Evolutionary conservation across 2,888 invertebrate species (phyloP).

Genomic region (Drosophila pseudotalamancana): DNA sequence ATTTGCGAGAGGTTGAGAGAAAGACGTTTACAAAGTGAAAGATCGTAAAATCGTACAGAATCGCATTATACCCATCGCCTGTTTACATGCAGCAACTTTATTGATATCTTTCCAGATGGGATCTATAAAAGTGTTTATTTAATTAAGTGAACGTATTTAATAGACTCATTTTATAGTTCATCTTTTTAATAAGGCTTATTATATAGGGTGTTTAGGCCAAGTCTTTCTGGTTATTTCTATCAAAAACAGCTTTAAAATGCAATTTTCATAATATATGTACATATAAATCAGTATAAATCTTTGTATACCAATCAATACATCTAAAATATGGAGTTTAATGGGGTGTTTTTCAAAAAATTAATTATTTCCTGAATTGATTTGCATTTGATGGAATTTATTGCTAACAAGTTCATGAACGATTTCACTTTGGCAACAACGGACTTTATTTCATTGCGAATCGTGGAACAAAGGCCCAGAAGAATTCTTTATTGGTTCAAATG

Average conservation of each 20-base stretch:
- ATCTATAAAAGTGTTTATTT: neutral
- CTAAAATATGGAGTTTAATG: conserved; percentile 1
- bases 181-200: neutral
- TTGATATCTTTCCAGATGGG: neutral
- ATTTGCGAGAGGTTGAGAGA: neutral
- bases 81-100: neutral
- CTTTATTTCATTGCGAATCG: conserved; percentile 38
- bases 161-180: conserved; percentile 1
- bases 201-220: neutral
- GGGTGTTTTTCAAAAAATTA: neutral
- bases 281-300: conserved; percentile 5
- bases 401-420: conserved; percentile 47
- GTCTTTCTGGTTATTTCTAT: neutral
- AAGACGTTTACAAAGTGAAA: conserved; percentile 29
- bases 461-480: conserved; percentile 13
- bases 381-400: conserved; percentile 20
- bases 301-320: neutral
- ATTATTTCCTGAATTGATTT: conserved; percentile 22
- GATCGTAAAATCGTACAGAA: conserved; percentile 5
- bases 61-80: neutral
- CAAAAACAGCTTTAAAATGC: neutral
- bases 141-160: neutral
- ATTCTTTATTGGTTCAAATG: neutral
- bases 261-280: neutral
- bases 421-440: conserved; percentile 40